These are phyloP conservation scores for Rhagoletis zephyria DNA, from an alignment of 1,140 invertebrate species.

Conservation along the genomic window DNA sequence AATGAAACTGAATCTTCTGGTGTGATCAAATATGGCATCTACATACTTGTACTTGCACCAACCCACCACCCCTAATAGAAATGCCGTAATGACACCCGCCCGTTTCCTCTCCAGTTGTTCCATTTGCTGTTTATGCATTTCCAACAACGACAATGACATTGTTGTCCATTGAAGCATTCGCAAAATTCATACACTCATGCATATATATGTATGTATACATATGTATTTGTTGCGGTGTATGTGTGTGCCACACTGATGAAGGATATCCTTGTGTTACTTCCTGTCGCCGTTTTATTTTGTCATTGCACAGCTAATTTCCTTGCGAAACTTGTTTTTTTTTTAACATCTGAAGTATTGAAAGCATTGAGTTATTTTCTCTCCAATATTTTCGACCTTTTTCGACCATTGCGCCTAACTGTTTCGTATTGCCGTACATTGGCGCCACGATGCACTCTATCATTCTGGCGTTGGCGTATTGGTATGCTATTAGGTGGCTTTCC, in stretches of 20 bases:
- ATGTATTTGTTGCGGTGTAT: background rate
- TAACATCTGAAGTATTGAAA: conserved; percentile 33
- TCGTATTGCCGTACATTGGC: background rate
- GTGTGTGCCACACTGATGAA: conserved; percentile 13
- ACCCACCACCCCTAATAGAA: background rate
- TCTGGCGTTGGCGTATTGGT: no score
- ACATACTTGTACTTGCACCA: background rate
- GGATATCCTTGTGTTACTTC: conserved; percentile 52
- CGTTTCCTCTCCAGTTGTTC: background rate
- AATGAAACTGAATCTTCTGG: conserved; percentile 46
- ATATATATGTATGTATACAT: background rate
- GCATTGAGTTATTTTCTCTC: background rate
- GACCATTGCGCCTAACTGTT: background rate
- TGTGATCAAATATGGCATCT: background rate
- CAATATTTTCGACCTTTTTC: background rate
- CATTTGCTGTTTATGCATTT: background rate
- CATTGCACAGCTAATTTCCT: conserved; percentile 53
- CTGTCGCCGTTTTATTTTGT: conserved; percentile 48
- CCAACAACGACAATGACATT: conserved; percentile 31
- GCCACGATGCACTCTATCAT: no score
- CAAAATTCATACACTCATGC: background rate
- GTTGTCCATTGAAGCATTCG: conserved; percentile 32
- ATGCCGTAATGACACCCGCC: background rate
- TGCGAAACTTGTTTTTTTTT: conserved; percentile 6
- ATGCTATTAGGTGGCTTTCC: background rate